Base-by-base conservation (phyloP, 37 sponge, comb jelly and placozoan species). In the Corticium candelabrum region DNA sequence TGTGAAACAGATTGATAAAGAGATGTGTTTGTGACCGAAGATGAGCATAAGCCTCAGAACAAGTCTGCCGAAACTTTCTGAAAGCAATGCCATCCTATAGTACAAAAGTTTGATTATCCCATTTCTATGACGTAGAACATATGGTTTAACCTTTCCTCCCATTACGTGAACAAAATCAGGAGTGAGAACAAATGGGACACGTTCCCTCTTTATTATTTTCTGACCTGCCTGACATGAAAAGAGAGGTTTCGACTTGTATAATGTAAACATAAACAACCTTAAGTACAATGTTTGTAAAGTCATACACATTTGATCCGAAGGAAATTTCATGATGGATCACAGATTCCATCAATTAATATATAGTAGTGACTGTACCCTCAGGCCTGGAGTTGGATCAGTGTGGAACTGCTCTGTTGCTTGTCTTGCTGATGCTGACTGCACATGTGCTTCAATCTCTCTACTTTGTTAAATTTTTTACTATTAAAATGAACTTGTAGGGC, bases 161-260 rank as follows among this genome's bases (percentile, higher is more conserved):
- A 96, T 90, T 31, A 88, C 87, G 81, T 86, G 89, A 35, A 93
- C 89, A 80, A 96, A 90, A 83, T 93, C 93, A n/a, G 97, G 91
- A 27, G 93, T 90, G 34, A 96, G 87, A 15, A 92, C 88, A 79
- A 96, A 96, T 15, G 97, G 97, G 0, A 86, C 85, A 84, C 90
- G 86, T 78, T 96, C 97, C 73, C 93, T 84, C 78, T 92, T 90
- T 62, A 96, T 75, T 2, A 88, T 89, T 86, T 89, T 74, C n/a
- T n/a, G n/a, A n/a, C n/a, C n/a, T n/a, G n/a, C n/a, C n/a, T 67
- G 86, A 83, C 32, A 70, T 34, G 2, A 77, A 34, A 77, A 3
- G 39, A 35, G 38, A 11, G 3, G 21, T 34, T 4, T 40, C 3
- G 15, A 7, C 7, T 3, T 5, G 76, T 15, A 35, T 15, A 75